Base-by-base conservation (phyloP, 1,140 invertebrate species). In the Pseudomyrmex pallidus region DNA sequence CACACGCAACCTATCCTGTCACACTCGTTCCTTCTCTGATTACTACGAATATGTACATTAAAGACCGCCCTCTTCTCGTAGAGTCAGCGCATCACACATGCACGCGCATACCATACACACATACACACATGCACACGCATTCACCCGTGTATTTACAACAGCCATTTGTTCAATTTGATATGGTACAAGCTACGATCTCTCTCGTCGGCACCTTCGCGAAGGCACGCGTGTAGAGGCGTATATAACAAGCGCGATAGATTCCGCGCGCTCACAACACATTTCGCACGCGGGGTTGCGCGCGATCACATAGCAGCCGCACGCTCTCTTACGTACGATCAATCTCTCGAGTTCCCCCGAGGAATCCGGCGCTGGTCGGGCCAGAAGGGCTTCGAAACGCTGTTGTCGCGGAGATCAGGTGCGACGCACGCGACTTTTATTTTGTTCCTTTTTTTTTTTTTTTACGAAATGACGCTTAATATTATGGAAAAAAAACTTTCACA, bases 101-200 rank as follows among this genome's bases (percentile, higher is more conserved):
- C 15, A 63, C 46, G 56, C 12, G 22, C 48, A 22, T n/a, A 17
- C 9, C 62, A 17, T 7, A 64, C 35, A 52, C 15, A 52, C 59
- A 64, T 13, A 48, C 48, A 20, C 15, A 25, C 25, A 3, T 80
- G 22, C 66, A 22, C 56, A 50, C 46, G 8, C 77, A 50, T 48
- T 82, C 59, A 72, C 4, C 15, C 22, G 54, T 35, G 35, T 83
- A 83, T 83, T 56, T 83, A 83, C 80, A 83, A 83, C 80, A 83
- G 80, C 72, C 80, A 25, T 83, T 83, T 83, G 35, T 77, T 77
- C 72, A 61, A 59, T 76, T 77, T 64, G 52, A 83, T 83, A 83
- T 64, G 35, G 35, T 78, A 78, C 76, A 70, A 68, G 52, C 64
- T 68, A 70, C 64, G 52, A 59, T 78, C 76, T 70, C 74, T 68